Evolutionary conservation across 2,113 vertebrate species (phyloP).

Genomic region (Delphinus delphis): DNA sequence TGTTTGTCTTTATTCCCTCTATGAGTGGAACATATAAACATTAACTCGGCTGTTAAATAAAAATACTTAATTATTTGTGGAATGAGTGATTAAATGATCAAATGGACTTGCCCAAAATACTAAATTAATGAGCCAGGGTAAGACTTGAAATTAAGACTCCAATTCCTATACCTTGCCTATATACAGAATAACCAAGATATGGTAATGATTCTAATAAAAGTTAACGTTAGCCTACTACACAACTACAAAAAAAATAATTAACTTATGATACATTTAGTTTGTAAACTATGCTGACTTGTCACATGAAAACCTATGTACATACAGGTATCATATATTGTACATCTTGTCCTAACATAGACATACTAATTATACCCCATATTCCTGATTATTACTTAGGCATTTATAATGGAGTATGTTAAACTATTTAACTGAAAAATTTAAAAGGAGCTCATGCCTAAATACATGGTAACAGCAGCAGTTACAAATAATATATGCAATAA

Average conservation of each 20-base stretch:
- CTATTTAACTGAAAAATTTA: background rate
- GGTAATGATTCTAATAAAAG: slow-evolving; percentile 23
- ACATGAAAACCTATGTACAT: background rate
- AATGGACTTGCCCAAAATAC: background rate
- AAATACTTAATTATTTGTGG: background rate
- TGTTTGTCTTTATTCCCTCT: background rate
- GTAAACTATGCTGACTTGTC: background rate
- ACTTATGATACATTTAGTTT: background rate
- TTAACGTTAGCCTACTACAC: background rate
- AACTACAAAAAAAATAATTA: slow-evolving; percentile 12
- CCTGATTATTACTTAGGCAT: background rate
- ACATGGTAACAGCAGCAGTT: background rate
- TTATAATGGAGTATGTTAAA: background rate
- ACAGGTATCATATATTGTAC: background rate
- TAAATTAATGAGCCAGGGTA: slow-evolving; percentile 22
- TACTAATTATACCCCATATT: background rate
- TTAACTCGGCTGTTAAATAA: background rate
- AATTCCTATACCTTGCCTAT: background rate
- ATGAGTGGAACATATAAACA: background rate
- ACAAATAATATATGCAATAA: background rate
- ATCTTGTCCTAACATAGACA: background rate
- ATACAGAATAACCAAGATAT: background rate
- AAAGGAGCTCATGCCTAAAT: background rate
- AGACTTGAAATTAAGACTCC: background rate
- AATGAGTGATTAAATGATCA: slow-evolving; percentile 1